Conservation (phyloP, 2,113 vertebrate genomes). For the Struthio camelus region DNA sequence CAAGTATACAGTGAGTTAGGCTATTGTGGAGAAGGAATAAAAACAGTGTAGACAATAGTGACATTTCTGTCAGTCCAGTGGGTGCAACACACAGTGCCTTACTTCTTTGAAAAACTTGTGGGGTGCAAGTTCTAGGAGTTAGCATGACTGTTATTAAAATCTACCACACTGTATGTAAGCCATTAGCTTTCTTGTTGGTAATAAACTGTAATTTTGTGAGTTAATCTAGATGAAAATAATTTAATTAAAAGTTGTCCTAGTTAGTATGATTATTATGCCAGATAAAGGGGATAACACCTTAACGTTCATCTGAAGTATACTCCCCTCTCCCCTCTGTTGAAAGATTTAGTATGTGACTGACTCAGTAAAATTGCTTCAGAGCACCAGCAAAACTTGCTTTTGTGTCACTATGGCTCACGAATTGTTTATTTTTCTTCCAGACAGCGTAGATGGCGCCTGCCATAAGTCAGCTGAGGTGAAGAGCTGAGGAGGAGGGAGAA, state of each 20-base stretch:
- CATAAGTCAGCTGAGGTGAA: not conserved
- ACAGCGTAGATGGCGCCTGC: not conserved
- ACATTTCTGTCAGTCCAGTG: conserved; percentile 54
- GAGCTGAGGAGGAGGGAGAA: not conserved
- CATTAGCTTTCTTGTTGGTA: not conserved
- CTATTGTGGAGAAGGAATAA: conserved; percentile 28
- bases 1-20: conserved; percentile 14
- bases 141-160: not conserved
- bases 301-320: not conserved
- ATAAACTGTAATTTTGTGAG: conserved; percentile 16
- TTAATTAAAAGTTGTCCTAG: conserved; percentile 41
- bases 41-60: conserved; percentile 1
- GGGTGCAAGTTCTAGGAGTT: not conserved
- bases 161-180: not conserved
- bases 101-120: not conserved
- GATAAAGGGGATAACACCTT: conserved; percentile 1
- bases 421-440: not conserved
- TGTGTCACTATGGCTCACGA: not conserved
- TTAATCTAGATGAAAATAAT: conserved; percentile 11
- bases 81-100: conserved; percentile 41
- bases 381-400: not conserved
- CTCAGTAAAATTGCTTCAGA: not conserved
- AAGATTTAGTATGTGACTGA: not conserved
- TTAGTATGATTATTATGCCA: conserved; percentile 2
- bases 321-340: not conserved